Conservation (phyloP, 2,113 vertebrate genomes). For the Lycaon pictus region DNA sequence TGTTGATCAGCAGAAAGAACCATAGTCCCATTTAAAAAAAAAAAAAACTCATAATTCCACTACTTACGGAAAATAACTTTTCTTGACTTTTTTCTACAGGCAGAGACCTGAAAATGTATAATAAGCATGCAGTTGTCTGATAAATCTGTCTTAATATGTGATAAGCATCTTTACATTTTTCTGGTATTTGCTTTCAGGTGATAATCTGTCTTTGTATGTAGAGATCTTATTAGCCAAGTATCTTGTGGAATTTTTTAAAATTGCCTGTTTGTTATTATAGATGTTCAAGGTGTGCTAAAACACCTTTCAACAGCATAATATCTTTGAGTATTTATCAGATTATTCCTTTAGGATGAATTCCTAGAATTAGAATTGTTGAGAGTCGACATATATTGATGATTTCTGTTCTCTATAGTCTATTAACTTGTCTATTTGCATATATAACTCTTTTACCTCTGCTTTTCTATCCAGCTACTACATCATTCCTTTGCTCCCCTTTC, state of each 20-base stretch:
- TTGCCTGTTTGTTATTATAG: not conserved
- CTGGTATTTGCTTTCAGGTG: not conserved
- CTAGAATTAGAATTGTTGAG: not conserved
- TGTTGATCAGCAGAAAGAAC: not conserved
- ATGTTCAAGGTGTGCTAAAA: not conserved
- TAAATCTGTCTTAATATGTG: not conserved
- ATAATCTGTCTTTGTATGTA: not conserved
- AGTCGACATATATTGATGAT: not conserved
- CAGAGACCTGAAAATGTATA: not conserved
- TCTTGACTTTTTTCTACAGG: not conserved
- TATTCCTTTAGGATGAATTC: not conserved
- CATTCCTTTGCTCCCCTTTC: not conserved
- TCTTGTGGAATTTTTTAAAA: not conserved
- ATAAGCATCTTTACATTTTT: not conserved
- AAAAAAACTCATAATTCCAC: not conserved
- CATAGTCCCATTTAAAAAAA: not conserved
- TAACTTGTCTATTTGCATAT: not conserved
- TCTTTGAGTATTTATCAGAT: not conserved
- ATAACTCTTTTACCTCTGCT: not conserved
- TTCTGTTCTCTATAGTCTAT: not conserved
- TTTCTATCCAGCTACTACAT: not conserved
- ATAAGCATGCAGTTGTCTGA: not conserved
- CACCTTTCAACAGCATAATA: not conserved
- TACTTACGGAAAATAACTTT: not conserved
- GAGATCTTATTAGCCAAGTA: not conserved